Percentiles rank a stretch among this genome's conserved stretches.
These are phyloP conservation scores for Netelia inedita DNA, from an alignment of 2,888 invertebrate species.

Conservation along the genomic window DNA sequence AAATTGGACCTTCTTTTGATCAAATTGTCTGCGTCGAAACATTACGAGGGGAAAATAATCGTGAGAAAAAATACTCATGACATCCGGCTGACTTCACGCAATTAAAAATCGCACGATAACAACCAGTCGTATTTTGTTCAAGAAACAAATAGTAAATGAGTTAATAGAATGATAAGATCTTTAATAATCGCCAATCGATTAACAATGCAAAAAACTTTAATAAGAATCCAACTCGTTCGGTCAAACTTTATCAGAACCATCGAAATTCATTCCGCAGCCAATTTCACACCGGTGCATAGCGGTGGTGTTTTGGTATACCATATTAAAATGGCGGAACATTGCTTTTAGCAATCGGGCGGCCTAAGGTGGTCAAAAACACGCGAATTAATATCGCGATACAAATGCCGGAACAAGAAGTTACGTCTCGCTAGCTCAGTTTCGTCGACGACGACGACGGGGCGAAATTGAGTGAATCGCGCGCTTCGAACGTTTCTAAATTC, in stretches of 20 bases:
- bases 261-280: background rate
- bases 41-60: background rate
- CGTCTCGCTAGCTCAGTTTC: background rate
- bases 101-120: background rate
- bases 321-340: slow-evolving; percentile 82
- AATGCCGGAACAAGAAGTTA: slow-evolving; percentile 18
- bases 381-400: slow-evolving; percentile 68
- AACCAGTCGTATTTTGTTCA: too few species aligned
- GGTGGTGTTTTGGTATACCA: slow-evolving; percentile 78
- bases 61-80: background rate
- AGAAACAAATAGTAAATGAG: too few species aligned
- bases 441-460: background rate
- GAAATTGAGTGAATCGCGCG: background rate
- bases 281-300: slow-evolving; percentile 61
- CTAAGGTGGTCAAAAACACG: slow-evolving; percentile 69
- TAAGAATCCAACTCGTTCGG: background rate
- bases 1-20: too few species aligned
- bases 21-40: too few species aligned
- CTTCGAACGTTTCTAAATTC: slow-evolving; percentile 7
- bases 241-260: background rate
- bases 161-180: background rate
- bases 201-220: background rate
- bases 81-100: background rate
- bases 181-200: background rate
- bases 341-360: slow-evolving; percentile 77